Percentiles rank a stretch among this genome's conserved stretches.
Conservation (phyloP, 1,140 invertebrate genomes). For the Leptinotarsa undecemlineata region DNA sequence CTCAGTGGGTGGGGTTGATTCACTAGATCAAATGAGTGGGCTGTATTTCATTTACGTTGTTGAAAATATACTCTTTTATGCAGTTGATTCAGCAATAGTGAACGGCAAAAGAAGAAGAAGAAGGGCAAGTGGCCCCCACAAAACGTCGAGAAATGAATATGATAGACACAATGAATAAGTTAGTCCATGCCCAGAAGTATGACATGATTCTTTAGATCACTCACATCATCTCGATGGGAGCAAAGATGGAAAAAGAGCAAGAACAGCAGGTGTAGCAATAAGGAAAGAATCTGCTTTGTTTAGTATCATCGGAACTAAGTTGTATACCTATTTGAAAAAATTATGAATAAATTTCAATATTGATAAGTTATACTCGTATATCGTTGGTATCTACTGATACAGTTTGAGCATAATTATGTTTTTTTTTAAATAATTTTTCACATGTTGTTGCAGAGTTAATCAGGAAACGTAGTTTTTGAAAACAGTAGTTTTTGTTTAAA, state of each 20-base stretch:
- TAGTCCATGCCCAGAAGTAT: conserved; percentile 9
- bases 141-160: not conserved
- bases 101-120: conserved; percentile 15
- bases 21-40: conserved; percentile 22
- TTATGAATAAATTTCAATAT: not conserved
- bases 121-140: not conserved
- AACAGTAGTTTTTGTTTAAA: not conserved
- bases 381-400: not conserved
- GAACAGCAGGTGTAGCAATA: not conserved
- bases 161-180: not conserved
- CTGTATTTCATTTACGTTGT: conserved; percentile 25
- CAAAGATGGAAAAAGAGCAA: conserved; percentile 6
- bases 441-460: not conserved
- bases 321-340: not conserved
- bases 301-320: not conserved
- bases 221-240: conserved; percentile 1
- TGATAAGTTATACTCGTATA: not conserved
- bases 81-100: conserved; percentile 20
- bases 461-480: not conserved
- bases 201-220: conserved; percentile 20
- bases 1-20: conserved; percentile 30
- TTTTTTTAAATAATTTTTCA: not conserved
- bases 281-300: not conserved
- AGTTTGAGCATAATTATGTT: not conserved
- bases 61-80: conserved; percentile 27